A percentile compares a stretch with the other conserved stretches of the same genome.
Conservation (phyloP, 2,888 invertebrate genomes). For the Drosophila prolongata region DNA sequence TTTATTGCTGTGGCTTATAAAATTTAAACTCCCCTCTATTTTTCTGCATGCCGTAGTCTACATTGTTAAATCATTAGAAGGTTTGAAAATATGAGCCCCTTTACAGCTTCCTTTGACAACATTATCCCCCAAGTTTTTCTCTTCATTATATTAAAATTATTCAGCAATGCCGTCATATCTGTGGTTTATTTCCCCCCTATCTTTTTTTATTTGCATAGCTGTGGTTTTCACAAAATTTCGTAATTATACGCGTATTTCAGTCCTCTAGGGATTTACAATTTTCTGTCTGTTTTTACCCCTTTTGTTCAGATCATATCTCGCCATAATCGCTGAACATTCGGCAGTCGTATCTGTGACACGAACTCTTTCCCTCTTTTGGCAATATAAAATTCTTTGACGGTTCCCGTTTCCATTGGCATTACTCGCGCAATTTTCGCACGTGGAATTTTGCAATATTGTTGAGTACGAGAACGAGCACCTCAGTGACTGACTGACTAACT, state of each 20-base stretch:
- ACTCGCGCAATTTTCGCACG: constrained; percentile 73
- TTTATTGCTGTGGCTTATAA: too few species aligned
- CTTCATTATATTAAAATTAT: background rate
- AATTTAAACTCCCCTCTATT: too few species aligned
- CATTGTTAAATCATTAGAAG: too few species aligned
- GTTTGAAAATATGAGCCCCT: too few species aligned
- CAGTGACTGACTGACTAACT: constrained; percentile 20
- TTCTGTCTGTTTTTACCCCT: constrained; percentile 3
- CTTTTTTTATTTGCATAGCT: background rate
- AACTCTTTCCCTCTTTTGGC: constrained; percentile 30
- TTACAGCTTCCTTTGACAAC: background rate
- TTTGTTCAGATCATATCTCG: constrained; percentile 2
- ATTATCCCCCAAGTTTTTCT: background rate
- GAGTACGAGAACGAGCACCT: constrained; percentile 37
- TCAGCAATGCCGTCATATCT: background rate
- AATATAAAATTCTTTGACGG: constrained; percentile 63
- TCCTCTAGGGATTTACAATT: constrained; percentile 1
- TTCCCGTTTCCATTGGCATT: constrained; percentile 59
- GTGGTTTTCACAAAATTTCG: constrained; percentile 10
- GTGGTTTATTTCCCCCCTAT: background rate
- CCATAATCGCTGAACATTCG: constrained; percentile 9
- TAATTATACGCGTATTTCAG: constrained; percentile 16
- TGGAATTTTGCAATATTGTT: constrained; percentile 74
- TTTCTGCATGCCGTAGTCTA: too few species aligned
- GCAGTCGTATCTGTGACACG: constrained; percentile 5